Base-by-base conservation (phyloP, 2,888 invertebrate genomes). In the Zelleria hepariella region DNA sequence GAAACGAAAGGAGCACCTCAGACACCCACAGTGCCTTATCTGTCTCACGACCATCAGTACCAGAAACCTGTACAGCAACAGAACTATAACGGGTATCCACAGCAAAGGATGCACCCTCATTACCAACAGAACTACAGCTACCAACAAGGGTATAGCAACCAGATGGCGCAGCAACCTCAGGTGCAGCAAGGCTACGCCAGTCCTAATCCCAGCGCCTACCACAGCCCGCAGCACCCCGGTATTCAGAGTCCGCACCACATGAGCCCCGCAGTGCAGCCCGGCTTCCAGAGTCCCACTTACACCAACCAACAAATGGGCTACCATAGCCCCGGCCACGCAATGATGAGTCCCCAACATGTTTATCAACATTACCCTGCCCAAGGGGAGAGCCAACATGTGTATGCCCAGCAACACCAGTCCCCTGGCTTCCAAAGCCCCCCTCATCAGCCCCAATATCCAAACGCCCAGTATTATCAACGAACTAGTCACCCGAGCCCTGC, bases 21-120 rank as follows among this genome's bases (percentile, higher is more conserved):
- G 5, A 69, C 80, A 48, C 67, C 77, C 10, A 67, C 80, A 61
- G 78, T 73, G 69, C 78, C 85, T 67, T 88, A 86, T 63, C 78
- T 78, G 4, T 79, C 86, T 49, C 84, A 87, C 62, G 89, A 89
- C 62, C 89, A 89, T 65, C 87, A 86, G 61, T 89, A 89, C 62
- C 89, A 89, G 65, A 89, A 89, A 68, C 75, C 84, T 3, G 60
- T 70, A 23, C 68, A 78, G 20, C 63, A 70, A 47, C 61, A 42
- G 26, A 79, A 73, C 62, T 87, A 78, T 61, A 87, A 83, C 62
- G 84, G 82, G 15, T 86, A 80, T 63, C 72, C 85, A 24, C 89
- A 87, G 67, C 71, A 81, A 61, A 69, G 80, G 23, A 75, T 84
- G 71, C 82, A 79, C 62, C 62, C 72, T 25, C 85, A 83, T 60